Conservation (phyloP, 2,113 vertebrate species). For the Nesoenas mayeri region DNA sequence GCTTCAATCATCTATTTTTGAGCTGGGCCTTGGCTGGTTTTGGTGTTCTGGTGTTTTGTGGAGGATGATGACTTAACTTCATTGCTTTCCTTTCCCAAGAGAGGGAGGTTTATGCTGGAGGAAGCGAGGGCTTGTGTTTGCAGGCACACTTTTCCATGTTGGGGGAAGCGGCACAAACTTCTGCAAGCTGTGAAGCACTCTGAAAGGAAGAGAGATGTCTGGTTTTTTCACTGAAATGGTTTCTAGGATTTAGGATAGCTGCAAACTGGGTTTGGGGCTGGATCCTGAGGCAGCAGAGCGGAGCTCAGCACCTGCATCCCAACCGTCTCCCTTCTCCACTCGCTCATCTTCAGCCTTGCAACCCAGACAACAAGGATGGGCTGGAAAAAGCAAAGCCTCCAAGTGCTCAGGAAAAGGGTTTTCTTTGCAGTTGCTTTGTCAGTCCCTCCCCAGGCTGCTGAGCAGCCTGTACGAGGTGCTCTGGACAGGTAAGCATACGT, state of each 20-base stretch:
- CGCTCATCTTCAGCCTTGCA: not conserved
- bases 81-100: not conserved
- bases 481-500: fast-evolving
- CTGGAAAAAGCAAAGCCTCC: not conserved
- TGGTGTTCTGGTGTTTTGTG: not conserved
- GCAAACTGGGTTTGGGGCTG: not conserved
- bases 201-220: not conserved
- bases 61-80: not conserved
- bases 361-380: fast-evolving
- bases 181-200: not conserved
- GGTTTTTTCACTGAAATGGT: not conserved
- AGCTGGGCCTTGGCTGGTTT: not conserved
- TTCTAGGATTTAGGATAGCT: not conserved
- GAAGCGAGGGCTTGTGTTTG: not conserved
- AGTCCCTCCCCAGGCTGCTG: fast-evolving
- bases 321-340: not conserved
- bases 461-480: fast-evolving
- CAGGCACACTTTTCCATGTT: not conserved
- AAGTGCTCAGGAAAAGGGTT: not conserved
- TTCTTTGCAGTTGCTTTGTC: not conserved
- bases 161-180: not conserved
- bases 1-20: fast-evolving
- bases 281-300: not conserved
- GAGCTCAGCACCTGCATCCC: not conserved
- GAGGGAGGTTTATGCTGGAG: not conserved